Conservation (phyloP, 2,797 vertebrate genomes). For the Lutjanus campechanus region DNA sequence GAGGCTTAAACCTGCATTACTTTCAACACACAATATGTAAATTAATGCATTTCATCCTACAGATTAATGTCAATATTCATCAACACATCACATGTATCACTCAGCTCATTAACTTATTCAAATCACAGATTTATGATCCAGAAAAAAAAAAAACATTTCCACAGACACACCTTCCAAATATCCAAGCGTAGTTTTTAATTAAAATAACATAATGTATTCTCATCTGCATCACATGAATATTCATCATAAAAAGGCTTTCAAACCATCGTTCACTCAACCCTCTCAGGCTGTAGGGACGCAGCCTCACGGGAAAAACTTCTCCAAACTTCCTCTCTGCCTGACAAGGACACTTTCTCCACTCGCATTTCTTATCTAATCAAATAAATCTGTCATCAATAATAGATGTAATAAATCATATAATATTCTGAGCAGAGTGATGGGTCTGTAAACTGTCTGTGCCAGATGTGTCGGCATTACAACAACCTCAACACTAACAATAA, state of each 20-base stretch:
- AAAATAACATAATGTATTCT: conserved; percentile 6
- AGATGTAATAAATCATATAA: neutral
- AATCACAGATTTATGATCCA: conserved; percentile 17
- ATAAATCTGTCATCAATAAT: neutral
- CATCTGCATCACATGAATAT: conserved; percentile 32
- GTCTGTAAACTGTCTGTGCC: neutral
- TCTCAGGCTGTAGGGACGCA: neutral
- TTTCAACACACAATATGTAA: neutral
- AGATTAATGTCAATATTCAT: neutral
- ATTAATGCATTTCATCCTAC: conserved; percentile 4
- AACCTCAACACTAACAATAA: neutral
- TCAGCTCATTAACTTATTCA: conserved; percentile 13
- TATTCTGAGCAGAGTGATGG: neutral
- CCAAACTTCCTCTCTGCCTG: neutral
- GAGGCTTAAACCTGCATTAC: neutral
- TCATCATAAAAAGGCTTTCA: neutral
- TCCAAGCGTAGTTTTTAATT: neutral
- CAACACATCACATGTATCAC: neutral
- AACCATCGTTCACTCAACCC: neutral
- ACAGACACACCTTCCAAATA: neutral
- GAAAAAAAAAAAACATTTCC: conserved; percentile 13
- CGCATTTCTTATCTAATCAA: neutral
- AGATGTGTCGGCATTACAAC: neutral
- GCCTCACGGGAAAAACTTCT: neutral
- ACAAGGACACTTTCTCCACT: neutral